Conservation (phyloP, 2,797 vertebrate genomes). For the Rhincodon typus region DNA sequence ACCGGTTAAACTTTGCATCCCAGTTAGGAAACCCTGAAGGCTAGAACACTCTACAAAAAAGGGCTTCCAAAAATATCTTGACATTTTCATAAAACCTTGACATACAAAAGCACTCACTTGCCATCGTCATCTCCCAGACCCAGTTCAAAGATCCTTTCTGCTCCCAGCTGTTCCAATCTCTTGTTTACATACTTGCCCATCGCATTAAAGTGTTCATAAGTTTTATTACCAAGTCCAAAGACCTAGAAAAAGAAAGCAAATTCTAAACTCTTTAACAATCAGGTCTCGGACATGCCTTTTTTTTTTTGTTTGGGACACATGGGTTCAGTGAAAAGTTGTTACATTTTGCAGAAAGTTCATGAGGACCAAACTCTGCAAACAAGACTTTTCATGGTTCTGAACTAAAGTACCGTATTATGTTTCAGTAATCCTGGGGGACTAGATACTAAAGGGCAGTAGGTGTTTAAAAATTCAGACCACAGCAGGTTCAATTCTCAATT, state of each 20-base stretch:
- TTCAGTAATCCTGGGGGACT: neutral
- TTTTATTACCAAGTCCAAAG: constrained; percentile 95
- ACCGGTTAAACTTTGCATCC: neutral
- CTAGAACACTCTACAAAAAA: neutral
- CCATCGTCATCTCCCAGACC: constrained; percentile 88
- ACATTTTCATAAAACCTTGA: neutral
- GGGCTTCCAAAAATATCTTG: no score
- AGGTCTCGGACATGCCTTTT: neutral
- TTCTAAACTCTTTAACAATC: neutral
- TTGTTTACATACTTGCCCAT: constrained; percentile 95
- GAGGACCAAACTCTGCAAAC: neutral
- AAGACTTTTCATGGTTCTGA: neutral
- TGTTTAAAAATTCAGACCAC: neutral
- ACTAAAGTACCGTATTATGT: neutral
- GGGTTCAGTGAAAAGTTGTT: neutral
- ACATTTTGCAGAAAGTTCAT: neutral
- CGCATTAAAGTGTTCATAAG: constrained; percentile 94
- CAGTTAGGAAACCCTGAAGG: neutral
- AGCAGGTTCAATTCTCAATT: neutral
- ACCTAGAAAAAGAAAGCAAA: constrained; percentile 61
- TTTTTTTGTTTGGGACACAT: neutral
- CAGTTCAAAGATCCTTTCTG: constrained; percentile 83
- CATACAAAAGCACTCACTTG: constrained; percentile 71
- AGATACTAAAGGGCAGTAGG: neutral
- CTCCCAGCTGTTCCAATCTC: constrained; percentile 81